Base-by-base conservation (phyloP, 1,140 invertebrate species). In the Solen grandis region DNA sequence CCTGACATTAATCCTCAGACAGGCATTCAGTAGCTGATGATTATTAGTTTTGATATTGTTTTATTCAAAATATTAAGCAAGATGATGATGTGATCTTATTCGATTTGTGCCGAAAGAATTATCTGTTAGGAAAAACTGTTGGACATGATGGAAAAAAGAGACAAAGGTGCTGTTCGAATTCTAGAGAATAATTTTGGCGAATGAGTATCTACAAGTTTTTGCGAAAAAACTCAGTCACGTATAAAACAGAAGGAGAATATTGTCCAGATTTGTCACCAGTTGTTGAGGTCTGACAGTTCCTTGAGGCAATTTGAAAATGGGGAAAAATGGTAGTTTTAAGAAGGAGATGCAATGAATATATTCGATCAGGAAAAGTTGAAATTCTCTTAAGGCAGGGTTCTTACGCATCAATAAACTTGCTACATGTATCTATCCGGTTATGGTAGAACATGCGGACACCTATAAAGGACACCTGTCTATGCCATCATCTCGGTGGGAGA, bases 131-230 rank as follows among this genome's bases (percentile, higher is more conserved):
- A n/a, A n/a, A 72, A 54, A 41, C 33, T 72, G 29, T 33, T 78
- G 16, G 22, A 54, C 8, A 63, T 52, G 10, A n/a, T 79, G 77
- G 70, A 57, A 74, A 25, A 81, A 81, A 52, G 78, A 70, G n/a
- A 69, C 73, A 36, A 55, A 27, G 55, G 2, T 52, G 0, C 22
- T 79, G 33, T 25, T 63, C 19, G 22, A 27, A 2, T 78, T 78
- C 52, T 69, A 55, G 36, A 59, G 50, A n/a, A n/a, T n/a, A 46
- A 50, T 62, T 19, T 79, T 52, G 66, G 31, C 33, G 19, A 50
- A 79, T 50, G 77, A 79, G 22, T 79, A 79, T 69, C 31, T 79
- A 16, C 65, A 38, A 79, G 41, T 52, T 35, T 79, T 19, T 2
- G 66, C 13, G 77, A 79, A 63, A 50, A 66, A 35, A 46, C 16